Evolutionary conservation across 1,140 invertebrate species (phyloP).

Genomic region (Drosophila murphyi): DNA sequence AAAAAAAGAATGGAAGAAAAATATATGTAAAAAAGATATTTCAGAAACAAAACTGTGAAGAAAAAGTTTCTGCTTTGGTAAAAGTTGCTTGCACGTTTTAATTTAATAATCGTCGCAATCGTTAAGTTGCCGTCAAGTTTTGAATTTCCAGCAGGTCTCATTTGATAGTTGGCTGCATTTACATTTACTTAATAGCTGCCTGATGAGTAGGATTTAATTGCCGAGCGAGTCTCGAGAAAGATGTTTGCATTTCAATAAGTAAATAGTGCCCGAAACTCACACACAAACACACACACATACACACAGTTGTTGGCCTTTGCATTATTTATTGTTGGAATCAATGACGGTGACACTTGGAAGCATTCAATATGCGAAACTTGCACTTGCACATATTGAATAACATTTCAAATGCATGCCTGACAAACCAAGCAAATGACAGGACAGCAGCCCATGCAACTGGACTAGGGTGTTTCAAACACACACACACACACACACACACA

Average conservation of each 20-base stretch:
- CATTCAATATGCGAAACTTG: conserved; percentile 49
- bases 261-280: conserved; percentile 40
- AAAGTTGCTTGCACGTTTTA: conserved; percentile 75
- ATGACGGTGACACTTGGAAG: conserved; percentile 70
- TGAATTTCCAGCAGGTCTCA: conserved; percentile 1
- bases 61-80: conserved; percentile 49
- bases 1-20: conserved; percentile 15
- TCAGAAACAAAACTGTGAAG: background rate
- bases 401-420: conserved; percentile 70
- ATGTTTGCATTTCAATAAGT: conserved; percentile 66
- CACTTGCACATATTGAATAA: conserved; percentile 57
- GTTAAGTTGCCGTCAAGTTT: conserved; percentile 64
- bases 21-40: conserved; percentile 24
- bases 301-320: conserved; percentile 68
- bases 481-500: background rate
- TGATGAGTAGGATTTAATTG: conserved; percentile 49
- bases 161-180: conserved; percentile 47
- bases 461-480: conserved; percentile 26
- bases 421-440: conserved; percentile 45
- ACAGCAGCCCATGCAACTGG: conserved; percentile 25
- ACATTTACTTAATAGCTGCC: conserved; percentile 61
- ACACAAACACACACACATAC: no score
- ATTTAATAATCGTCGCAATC: conserved; percentile 75
- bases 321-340: conserved; percentile 76
- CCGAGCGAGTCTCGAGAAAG: background rate